phyloP scores from a whole-genome alignment of 2,888 invertebrate species.

The Iselma pallidipennis region DNA sequence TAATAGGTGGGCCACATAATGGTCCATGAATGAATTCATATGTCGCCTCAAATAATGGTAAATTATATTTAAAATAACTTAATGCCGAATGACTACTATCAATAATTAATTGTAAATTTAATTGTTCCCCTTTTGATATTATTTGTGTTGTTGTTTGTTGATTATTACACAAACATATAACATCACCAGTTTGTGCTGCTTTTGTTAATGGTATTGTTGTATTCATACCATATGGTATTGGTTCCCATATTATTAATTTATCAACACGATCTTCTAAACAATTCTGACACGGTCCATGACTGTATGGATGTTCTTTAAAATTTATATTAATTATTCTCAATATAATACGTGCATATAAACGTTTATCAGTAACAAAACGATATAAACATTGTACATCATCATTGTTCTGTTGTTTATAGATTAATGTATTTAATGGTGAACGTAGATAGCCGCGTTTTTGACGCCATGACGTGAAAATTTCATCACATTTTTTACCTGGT shows the following conservation, averaged over 20 bases:
- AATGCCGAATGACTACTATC: slow-evolving; percentile 84
- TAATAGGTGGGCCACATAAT: slow-evolving; percentile 80
- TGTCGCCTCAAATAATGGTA: slow-evolving; percentile 81
- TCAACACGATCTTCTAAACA: slow-evolving; percentile 87
- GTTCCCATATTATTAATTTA: slow-evolving; percentile 81
- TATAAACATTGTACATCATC: slow-evolving; percentile 82
- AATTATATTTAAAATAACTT: slow-evolving; percentile 85
- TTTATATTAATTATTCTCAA: slow-evolving; percentile 77
- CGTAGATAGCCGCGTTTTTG: slow-evolving; percentile 74
- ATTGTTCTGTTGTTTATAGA: slow-evolving; percentile 76
- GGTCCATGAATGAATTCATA: slow-evolving; percentile 91
- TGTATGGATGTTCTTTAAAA: slow-evolving; percentile 82
- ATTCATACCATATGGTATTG: slow-evolving; percentile 49
- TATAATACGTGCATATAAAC: slow-evolving; percentile 80
- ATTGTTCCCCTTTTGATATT: slow-evolving; percentile 77
- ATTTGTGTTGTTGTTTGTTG: slow-evolving; percentile 63
- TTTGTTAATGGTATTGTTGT: neutral
- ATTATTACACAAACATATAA: slow-evolving; percentile 73
- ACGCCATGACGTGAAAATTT: slow-evolving; percentile 85
- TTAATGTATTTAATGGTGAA: slow-evolving; percentile 84
- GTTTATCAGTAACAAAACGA: slow-evolving; percentile 80
- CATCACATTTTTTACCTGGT: slow-evolving; percentile 81
- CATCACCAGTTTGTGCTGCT: slow-evolving; percentile 68
- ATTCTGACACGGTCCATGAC: slow-evolving; percentile 78
- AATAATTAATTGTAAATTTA: slow-evolving; percentile 80